Evolutionary conservation across 2,888 invertebrate genomes (phyloP).

Genomic region (Linnaemya tessellans): DNA sequence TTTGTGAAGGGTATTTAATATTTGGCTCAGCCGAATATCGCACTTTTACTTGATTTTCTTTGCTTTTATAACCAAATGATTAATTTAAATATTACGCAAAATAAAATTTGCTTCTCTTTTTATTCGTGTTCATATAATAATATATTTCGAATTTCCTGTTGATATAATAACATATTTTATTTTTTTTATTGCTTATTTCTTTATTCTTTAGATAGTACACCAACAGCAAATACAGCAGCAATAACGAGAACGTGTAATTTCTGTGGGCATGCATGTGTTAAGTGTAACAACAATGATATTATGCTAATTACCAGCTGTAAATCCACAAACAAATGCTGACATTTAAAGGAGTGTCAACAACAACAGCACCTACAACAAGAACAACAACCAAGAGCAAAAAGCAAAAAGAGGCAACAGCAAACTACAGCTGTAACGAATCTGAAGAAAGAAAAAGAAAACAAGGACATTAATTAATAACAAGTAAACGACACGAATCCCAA

Average conservation of each 20-base stretch:
- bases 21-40: too few species aligned
- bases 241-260: slow-evolving; percentile 47
- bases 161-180: slow-evolving; percentile 12
- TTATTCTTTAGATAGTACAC: slow-evolving; percentile 28
- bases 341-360: slow-evolving; percentile 71
- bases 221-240: slow-evolving; percentile 34
- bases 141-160: slow-evolving; percentile 10
- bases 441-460: slow-evolving; percentile 25
- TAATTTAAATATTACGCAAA: not conserved
- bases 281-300: slow-evolving; percentile 72
- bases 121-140: not conserved
- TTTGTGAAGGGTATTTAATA: too few species aligned
- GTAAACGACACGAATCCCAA: slow-evolving; percentile 62
- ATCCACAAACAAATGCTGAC: slow-evolving; percentile 72
- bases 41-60: too few species aligned
- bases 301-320: slow-evolving; percentile 80
- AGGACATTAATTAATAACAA: slow-evolving; percentile 79
- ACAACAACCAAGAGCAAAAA: not conserved
- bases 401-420: slow-evolving; percentile 9
- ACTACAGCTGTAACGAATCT: slow-evolving; percentile 21
- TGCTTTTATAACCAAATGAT: too few species aligned
- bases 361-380: slow-evolving; percentile 42
- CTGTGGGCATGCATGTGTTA: slow-evolving; percentile 42
- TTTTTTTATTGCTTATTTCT: slow-evolving; percentile 23
- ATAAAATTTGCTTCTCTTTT: not conserved